Percentiles rank a stretch among this genome's conserved stretches.
Evolutionary conservation across 1,140 invertebrate species (phyloP).

Genomic region (Eulimnadia texana): DNA sequence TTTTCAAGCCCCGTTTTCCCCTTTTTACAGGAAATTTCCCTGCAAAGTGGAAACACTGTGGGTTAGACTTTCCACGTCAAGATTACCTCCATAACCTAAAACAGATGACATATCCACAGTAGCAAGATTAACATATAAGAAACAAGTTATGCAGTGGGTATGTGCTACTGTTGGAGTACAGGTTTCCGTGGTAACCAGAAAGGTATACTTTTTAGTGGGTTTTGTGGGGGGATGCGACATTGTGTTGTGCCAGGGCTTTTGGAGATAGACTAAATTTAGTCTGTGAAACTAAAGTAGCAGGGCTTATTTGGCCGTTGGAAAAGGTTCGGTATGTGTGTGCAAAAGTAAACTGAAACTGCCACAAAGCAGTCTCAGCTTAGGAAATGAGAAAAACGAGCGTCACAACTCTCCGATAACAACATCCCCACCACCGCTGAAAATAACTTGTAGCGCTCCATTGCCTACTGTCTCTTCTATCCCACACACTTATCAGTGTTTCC

Average conservation of each 20-base stretch:
- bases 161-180: no score
- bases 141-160: no score
- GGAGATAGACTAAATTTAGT: background rate
- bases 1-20: no score
- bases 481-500: no score
- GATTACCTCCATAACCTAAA: no score
- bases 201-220: background rate
- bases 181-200: no score
- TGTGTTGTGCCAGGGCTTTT: background rate
- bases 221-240: background rate
- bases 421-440: background rate
- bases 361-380: background rate
- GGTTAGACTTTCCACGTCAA: no score
- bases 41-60: no score
- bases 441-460: background rate
- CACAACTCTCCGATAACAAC: background rate
- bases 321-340: background rate
- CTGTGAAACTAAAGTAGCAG: background rate
- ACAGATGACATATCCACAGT: no score
- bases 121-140: no score
- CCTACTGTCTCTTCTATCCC: background rate
- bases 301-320: background rate
- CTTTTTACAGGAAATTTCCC: no score
- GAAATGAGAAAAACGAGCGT: background rate
- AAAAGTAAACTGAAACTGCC: background rate